phyloP scores from a whole-genome alignment of 2,888 invertebrate species.

The Stratiomys singularior region DNA sequence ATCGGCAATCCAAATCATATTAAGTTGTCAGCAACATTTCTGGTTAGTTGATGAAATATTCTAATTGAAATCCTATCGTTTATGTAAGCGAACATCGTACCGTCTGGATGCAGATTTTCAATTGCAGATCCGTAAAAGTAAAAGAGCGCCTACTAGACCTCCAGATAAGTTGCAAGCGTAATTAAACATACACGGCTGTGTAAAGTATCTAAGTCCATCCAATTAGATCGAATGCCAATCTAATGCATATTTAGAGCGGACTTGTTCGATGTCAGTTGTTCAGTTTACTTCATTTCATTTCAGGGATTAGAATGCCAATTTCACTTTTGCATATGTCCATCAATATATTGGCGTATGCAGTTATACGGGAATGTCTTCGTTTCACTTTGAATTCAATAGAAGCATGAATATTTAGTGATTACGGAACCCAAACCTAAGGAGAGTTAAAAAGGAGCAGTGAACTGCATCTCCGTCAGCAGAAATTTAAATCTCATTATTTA shows the following conservation, averaged over 20 bases:
- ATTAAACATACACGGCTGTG: background rate
- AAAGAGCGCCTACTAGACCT: background rate
- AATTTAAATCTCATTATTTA: too few relatives aligned
- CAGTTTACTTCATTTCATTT: constrained; percentile 14
- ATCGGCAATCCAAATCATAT: background rate
- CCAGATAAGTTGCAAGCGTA: background rate
- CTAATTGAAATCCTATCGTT: constrained; percentile 14
- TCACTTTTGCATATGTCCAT: constrained; percentile 40
- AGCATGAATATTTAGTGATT: background rate
- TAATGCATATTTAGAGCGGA: constrained; percentile 25
- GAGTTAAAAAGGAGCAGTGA: too few relatives aligned
- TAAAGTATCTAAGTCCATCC: constrained; percentile 28
- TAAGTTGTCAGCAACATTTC: constrained; percentile 28
- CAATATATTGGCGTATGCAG: constrained; percentile 15
- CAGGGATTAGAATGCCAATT: constrained; percentile 37
- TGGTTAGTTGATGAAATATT: constrained; percentile 17
- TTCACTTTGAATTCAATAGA: background rate
- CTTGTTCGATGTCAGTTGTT: constrained; percentile 8
- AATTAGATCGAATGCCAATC: constrained; percentile 35
- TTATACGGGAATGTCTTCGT: background rate
- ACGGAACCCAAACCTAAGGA: too few relatives aligned
- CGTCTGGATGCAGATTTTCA: background rate
- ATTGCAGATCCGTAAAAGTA: background rate
- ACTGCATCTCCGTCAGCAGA: too few relatives aligned
- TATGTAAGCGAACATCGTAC: background rate